phyloP scores from a whole-genome alignment of 2,888 invertebrate species.

The Deroplatys truncata region DNA sequence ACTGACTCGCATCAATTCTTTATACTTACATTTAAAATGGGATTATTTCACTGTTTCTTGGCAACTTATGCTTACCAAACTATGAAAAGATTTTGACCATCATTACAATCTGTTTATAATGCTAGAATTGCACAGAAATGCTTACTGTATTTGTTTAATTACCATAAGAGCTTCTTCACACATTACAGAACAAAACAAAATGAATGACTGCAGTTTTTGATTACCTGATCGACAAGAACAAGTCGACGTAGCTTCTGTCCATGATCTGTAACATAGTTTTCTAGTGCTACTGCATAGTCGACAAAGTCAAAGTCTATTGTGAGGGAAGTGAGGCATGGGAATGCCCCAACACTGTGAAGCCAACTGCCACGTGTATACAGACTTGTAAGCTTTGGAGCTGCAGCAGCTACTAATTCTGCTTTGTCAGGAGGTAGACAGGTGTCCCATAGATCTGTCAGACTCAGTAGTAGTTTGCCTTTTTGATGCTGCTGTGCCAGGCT shows the following conservation, averaged over 20 bases:
- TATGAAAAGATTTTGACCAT: too few relatives aligned
- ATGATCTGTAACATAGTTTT: constrained; percentile 32
- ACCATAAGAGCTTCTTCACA: too few relatives aligned
- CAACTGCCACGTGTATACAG: constrained; percentile 29
- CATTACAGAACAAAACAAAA: too few relatives aligned
- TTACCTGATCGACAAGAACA: constrained; percentile 36
- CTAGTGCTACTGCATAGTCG: constrained; percentile 31
- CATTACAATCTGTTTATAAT: too few relatives aligned
- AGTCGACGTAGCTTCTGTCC: constrained; percentile 33
- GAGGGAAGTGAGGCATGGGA: constrained; percentile 33
- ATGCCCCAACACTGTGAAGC: constrained; percentile 27
- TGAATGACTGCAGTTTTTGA: background rate
- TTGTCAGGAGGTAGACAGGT: constrained; percentile 37
- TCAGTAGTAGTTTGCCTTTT: constrained; percentile 30
- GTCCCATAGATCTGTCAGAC: constrained; percentile 38
- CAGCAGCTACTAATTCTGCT: constrained; percentile 31
- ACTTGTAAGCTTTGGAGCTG: constrained; percentile 33
- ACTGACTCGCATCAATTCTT: too few relatives aligned
- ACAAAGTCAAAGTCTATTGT: constrained; percentile 37
- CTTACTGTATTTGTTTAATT: too few relatives aligned
- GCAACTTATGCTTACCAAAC: too few relatives aligned
- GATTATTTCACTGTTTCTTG: too few relatives aligned
- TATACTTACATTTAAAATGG: too few relatives aligned
- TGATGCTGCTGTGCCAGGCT: constrained; percentile 32
- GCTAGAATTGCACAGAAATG: too few relatives aligned